Evolutionary conservation across 2,888 invertebrate species (phyloP).

Genomic region (Caenorhabditis zanzibari): DNA sequence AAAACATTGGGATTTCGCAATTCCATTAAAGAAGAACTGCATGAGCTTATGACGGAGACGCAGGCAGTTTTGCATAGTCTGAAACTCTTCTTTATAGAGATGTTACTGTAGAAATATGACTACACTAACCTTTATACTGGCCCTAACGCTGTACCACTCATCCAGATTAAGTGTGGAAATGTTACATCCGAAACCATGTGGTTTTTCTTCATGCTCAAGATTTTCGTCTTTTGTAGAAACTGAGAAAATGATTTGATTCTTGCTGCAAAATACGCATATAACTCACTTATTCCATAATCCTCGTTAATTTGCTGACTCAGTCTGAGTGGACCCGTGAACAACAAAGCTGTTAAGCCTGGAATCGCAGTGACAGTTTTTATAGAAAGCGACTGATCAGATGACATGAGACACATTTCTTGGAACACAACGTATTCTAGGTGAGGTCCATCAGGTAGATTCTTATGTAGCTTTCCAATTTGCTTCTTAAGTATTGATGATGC

Average conservation of each 20-base stretch:
- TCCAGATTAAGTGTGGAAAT: conserved; percentile 41
- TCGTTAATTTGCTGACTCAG: conserved; percentile 65
- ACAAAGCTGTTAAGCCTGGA: conserved; percentile 90
- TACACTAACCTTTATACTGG: conserved; percentile 26
- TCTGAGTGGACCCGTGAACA: conserved; percentile 88
- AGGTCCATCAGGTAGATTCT: conserved; percentile 58
- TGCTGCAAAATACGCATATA: not conserved
- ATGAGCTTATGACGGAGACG: conserved; percentile 80
- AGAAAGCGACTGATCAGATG: conserved; percentile 9
- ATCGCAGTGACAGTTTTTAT: conserved; percentile 89
- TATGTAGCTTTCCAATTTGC: conserved; percentile 56
- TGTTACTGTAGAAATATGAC: not conserved
- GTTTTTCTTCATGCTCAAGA: not conserved
- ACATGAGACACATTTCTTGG: conserved; percentile 79
- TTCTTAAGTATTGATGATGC: conserved; percentile 78
- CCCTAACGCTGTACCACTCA: conserved; percentile 49
- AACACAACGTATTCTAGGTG: conserved; percentile 78
- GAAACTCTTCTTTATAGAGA: conserved; percentile 12
- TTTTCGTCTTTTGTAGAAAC: conserved; percentile 33
- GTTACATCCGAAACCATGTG: not conserved
- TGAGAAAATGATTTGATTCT: conserved; percentile 15
- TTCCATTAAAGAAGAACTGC: conserved; percentile 78
- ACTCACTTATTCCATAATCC: conserved; percentile 73
- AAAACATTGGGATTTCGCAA: conserved; percentile 63
- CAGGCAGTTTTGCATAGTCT: conserved; percentile 70